Evolutionary conservation across 2,888 invertebrate species (phyloP).

Genomic region (Nephrotoma flavescens): DNA sequence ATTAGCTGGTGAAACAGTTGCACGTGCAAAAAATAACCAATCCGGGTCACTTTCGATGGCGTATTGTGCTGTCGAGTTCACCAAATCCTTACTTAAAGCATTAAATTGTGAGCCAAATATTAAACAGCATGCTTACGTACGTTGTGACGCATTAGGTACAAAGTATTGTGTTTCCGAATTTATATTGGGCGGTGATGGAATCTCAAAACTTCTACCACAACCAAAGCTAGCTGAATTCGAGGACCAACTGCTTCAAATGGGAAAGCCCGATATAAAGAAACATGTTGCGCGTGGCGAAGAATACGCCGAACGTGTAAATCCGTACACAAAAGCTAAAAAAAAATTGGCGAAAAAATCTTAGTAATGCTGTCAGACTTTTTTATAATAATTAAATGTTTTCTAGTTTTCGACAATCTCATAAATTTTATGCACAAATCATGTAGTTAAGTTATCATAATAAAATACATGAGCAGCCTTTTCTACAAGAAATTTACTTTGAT

Average conservation of each 20-base stretch:
- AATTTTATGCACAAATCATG: too few relatives aligned
- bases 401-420: too few relatives aligned
- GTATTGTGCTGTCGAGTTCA: background rate
- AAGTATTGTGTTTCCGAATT: background rate
- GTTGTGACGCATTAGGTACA: background rate
- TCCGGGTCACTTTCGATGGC: background rate
- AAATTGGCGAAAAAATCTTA: too few relatives aligned
- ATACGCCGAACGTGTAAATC: background rate
- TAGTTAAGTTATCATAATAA: too few relatives aligned
- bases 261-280: background rate
- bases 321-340: background rate
- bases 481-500: too few relatives aligned
- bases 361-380: too few relatives aligned
- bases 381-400: too few relatives aligned
- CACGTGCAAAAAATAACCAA: background rate
- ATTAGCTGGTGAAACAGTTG: background rate
- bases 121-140: background rate
- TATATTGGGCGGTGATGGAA: background rate
- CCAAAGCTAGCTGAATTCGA: background rate
- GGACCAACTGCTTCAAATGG: background rate
- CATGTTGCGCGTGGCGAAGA: background rate
- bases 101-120: background rate
- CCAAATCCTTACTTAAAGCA: background rate
- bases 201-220: background rate
- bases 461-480: too few relatives aligned